Percentiles rank a stretch among this genome's conserved stretches.
Evolutionary conservation across 2,888 invertebrate species (phyloP).

Genomic region (Drosophila prolongata): DNA sequence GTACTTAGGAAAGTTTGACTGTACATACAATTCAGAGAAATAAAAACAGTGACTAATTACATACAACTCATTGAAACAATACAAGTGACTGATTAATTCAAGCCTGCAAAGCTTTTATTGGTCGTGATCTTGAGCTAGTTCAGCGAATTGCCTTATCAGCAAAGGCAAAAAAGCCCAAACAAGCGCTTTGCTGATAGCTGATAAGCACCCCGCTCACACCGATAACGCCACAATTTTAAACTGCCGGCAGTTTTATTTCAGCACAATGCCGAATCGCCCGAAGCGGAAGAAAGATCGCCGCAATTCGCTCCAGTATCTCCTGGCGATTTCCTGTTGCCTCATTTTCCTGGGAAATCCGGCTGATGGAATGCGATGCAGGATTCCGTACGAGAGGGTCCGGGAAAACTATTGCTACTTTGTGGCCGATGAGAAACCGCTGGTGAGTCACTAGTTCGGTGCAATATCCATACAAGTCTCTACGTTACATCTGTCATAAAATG

Average conservation of each 20-base stretch:
- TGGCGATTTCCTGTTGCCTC: constrained; percentile 14
- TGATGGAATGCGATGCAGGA: constrained; percentile 50
- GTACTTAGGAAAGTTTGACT: too few relatives aligned
- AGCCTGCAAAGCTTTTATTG: constrained; percentile 8
- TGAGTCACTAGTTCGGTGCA: constrained; percentile 35
- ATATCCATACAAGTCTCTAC: neutral
- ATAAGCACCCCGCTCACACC: constrained; percentile 7
- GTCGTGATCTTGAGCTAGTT: constrained; percentile 38
- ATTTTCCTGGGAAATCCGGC: constrained; percentile 1
- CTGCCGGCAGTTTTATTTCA: constrained; percentile 33
- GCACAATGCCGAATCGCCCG: constrained; percentile 52
- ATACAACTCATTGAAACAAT: too few relatives aligned
- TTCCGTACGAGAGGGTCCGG: constrained; percentile 64
- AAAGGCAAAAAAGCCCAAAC: constrained; percentile 16
- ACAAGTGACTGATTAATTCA: neutral
- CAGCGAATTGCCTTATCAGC: constrained; percentile 22
- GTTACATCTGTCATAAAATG: neutral
- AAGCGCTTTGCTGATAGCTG: constrained; percentile 11
- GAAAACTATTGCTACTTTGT: constrained; percentile 63
- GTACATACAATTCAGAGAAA: too few relatives aligned
- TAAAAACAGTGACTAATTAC: too few relatives aligned
- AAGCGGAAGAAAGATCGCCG: constrained; percentile 12
- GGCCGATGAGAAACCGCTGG: constrained; percentile 51
- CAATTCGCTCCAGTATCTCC: constrained; percentile 1
- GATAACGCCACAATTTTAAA: constrained; percentile 8